Conservation (phyloP, 2,797 vertebrate genomes). For the Phoeniculus purpureus region DNA sequence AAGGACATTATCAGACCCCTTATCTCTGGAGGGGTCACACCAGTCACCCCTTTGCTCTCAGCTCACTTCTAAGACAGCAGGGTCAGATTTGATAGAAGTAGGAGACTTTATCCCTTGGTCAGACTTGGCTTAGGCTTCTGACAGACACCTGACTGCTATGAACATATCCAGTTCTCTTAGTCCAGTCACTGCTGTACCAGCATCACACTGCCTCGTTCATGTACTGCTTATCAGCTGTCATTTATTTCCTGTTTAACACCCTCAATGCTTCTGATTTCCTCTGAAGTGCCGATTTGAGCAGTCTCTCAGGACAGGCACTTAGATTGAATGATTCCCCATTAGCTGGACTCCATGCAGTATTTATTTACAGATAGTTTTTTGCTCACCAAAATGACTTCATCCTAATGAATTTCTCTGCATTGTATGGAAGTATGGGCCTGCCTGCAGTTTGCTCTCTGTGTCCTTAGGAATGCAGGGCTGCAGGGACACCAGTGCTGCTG, state of each 20-base stretch:
- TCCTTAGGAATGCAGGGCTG: neutral
- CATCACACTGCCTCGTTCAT: neutral
- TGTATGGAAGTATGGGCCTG: neutral
- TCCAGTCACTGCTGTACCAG: neutral
- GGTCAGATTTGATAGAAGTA: neutral
- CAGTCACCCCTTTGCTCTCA: neutral
- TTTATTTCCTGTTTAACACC: neutral
- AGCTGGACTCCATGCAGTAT: neutral
- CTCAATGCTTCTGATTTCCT: neutral
- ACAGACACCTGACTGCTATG: neutral
- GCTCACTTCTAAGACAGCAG: neutral
- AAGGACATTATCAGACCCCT: neutral
- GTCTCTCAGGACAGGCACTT: neutral
- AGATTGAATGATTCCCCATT: neutral
- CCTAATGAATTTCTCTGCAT: neutral
- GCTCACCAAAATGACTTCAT: neutral
- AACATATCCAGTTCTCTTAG: neutral
- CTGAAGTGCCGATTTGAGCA: neutral
- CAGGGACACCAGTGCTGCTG: neutral
- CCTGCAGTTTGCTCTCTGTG: neutral
- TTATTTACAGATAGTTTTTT: neutral
- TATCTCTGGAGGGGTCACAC: neutral
- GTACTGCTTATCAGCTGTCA: neutral
- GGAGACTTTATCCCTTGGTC: rapidly evolving
- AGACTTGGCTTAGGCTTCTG: neutral